Evolutionary conservation across 2,113 vertebrate species (phyloP), one percentile per base, ranked within the genome.

Genomic region (Salvelinus fontinalis): DNA sequence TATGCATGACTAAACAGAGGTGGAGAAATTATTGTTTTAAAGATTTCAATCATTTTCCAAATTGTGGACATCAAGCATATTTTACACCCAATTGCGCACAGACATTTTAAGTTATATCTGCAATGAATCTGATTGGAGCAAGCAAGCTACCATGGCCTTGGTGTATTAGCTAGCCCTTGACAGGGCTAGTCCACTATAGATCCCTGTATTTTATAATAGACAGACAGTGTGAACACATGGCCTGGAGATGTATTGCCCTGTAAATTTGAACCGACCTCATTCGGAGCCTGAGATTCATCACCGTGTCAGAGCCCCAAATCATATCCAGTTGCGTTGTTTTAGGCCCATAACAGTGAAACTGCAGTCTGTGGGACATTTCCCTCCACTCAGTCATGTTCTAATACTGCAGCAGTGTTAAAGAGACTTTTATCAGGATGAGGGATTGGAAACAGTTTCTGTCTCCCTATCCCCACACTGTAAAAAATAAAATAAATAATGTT

Each of bases 151-250:
- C 22, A 2, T 29, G 51, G 26, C 27, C 51, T 59, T 59, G 26
- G 27, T 11, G 22, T 71, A 22, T 64, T 26, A n/a, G 60, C 22
- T 64, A 64, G 11, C 6, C 48, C n/a, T 6, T 24, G 22, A 12
- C 24, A 20, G 29, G 29, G 34, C 12, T 14, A 27, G 12, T 20
- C 60, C 60, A 22, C 60, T 16, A 8, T 22, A 26, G 18, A 22
- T 26, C 60, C 60, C n/a, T 69, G 67, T 69, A 34, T 51, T 27
- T 51, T 18, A 77, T 62, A 70, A 49, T 54, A 68, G 29, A 8
- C 14, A 34, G 20, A 16, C 12, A 5, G 5, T 49, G 49, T 66
- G 62, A 72, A 67, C 20, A 22, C 24, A 54, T 14, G 22, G 26
- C 20, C 18, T 27, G 44, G 34, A 4, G 13, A 68, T 34, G 24